A percentile compares a stretch with the other conserved stretches of the same genome.
Evolutionary conservation across 2,113 vertebrate species (phyloP).

Genomic region (Elephantulus edwardii): DNA sequence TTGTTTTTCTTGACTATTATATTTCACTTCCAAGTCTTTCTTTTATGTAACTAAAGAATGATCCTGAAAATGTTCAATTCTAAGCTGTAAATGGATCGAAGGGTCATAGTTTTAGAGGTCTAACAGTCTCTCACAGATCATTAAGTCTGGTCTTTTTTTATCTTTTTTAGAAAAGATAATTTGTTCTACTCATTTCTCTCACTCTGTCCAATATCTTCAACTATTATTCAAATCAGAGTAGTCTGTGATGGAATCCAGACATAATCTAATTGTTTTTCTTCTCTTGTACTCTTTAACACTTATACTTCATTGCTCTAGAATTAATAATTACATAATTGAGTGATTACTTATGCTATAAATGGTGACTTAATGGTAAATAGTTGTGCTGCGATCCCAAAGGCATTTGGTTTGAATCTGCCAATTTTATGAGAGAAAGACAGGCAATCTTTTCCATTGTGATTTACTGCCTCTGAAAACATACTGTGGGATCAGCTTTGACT

Average conservation of each 20-base stretch:
- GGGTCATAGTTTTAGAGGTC: background rate
- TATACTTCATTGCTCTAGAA: slow-evolving; percentile 19
- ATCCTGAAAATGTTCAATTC: background rate
- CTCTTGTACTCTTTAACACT: background rate
- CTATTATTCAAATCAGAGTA: background rate
- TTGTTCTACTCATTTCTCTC: background rate
- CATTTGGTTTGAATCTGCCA: too few relatives aligned
- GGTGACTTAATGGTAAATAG: too few relatives aligned
- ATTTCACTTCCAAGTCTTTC: background rate
- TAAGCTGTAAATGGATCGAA: background rate
- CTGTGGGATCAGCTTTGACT: too few relatives aligned
- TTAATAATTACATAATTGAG: slow-evolving; percentile 20
- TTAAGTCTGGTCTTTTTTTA: background rate
- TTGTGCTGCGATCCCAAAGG: too few relatives aligned
- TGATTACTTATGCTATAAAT: slow-evolving; percentile 12
- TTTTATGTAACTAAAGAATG: background rate
- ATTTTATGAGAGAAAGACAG: too few relatives aligned
- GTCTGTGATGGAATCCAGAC: background rate
- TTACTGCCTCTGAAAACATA: too few relatives aligned
- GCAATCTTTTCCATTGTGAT: too few relatives aligned
- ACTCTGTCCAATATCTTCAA: background rate
- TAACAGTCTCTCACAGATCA: background rate
- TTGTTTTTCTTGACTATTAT: background rate
- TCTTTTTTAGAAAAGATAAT: background rate
- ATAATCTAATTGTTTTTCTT: background rate